phyloP scores from a whole-genome alignment of 2,113 vertebrate genomes.

The Sander vitreus region DNA sequence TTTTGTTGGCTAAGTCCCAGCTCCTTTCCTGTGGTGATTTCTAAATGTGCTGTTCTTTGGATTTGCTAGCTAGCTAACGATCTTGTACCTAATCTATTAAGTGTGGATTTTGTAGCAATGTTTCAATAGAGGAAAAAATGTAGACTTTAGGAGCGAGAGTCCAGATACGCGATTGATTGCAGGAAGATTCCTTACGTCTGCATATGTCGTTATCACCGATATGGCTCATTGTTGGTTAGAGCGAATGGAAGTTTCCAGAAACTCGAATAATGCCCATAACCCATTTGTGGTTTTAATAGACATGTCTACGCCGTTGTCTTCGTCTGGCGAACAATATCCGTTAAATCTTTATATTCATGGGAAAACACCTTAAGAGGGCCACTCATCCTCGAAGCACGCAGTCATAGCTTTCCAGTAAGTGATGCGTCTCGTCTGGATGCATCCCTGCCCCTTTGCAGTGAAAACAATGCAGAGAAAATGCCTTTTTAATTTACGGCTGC shows the following conservation, averaged over 20 bases:
- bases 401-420: constrained; percentile 64
- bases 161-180: constrained; percentile 34
- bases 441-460: constrained; percentile 49
- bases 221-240: background rate
- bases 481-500: background rate
- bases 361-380: background rate
- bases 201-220: constrained; percentile 48
- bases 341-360: background rate
- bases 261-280: background rate
- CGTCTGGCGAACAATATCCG: background rate
- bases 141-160: background rate
- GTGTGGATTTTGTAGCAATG: background rate
- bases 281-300: background rate
- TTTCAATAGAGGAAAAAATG: background rate
- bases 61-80: background rate
- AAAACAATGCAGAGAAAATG: constrained; percentile 33
- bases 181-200: constrained; percentile 52
- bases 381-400: constrained; percentile 60
- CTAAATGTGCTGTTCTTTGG: background rate
- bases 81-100: background rate
- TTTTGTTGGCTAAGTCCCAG: constrained; percentile 3
- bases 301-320: background rate
- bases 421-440: constrained; percentile 62
- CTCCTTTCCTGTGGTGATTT: background rate
- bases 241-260: background rate